Conservation (phyloP, 2,888 invertebrate species). For the Dendrolimus pini region DNA sequence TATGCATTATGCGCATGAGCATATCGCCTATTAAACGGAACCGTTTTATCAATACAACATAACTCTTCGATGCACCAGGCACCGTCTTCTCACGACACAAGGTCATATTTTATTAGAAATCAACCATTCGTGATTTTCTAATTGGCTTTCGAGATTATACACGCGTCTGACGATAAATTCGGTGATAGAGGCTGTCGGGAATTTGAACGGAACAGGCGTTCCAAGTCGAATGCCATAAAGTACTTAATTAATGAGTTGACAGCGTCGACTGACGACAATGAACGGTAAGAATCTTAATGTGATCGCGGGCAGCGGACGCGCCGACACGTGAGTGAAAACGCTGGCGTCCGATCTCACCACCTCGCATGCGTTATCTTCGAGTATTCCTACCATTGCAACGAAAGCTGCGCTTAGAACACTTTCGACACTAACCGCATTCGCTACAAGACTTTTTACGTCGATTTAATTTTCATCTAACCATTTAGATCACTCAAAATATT, state of each 20-base stretch:
- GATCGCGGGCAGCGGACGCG: constrained; percentile 11
- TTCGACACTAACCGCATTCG: no score
- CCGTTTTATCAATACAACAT: no score
- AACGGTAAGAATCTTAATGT: constrained; percentile 27
- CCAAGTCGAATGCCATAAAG: constrained; percentile 16
- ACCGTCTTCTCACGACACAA: neutral
- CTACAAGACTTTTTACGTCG: no score
- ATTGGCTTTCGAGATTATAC: neutral
- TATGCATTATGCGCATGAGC: no score
- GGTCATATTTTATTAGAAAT: neutral
- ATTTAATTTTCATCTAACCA: no score
- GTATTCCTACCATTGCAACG: no score
- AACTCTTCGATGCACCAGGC: no score
- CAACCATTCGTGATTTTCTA: neutral
- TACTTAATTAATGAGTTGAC: constrained; percentile 29
- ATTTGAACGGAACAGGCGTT: neutral
- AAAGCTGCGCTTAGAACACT: no score
- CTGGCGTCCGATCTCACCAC: neutral
- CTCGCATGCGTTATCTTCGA: no score
- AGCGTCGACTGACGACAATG: constrained; percentile 22
- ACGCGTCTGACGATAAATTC: neutral
- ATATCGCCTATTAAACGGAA: no score
- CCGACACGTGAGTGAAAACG: constrained; percentile 31
- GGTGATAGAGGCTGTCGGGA: neutral
- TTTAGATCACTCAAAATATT: no score